phyloP scores from a whole-genome alignment of 35 echinoderm and acorn worm species.

The Hemicentrotus pulcherrimus region DNA sequence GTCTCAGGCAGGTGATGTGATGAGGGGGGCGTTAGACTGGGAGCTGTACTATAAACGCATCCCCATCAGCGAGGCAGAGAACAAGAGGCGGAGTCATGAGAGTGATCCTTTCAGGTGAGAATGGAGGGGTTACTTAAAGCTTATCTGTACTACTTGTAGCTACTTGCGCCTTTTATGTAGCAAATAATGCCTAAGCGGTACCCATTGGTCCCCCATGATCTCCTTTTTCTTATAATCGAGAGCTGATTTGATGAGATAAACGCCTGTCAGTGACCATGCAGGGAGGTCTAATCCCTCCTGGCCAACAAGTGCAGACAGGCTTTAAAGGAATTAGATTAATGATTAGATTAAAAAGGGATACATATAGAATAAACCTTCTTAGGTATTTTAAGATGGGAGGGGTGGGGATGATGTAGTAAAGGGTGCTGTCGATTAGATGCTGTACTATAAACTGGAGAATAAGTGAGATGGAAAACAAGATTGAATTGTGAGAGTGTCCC shows the following conservation, averaged over 20 bases:
- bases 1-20: conserved; percentile 95
- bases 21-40: conserved; percentile 99
- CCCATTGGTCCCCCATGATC: no score
- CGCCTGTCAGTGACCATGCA: no score
- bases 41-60: conserved; percentile 97
- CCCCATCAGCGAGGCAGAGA: conserved; percentile 87
- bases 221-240: no score
- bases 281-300: no score
- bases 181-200: no score
- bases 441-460: conserved; percentile 94
- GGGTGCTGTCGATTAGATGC: conserved; percentile 92
- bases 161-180: no score
- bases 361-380: no score
- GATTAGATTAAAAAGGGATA: no score
- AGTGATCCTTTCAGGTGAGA: conserved; percentile 85
- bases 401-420: conserved; percentile 87
- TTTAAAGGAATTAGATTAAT: no score
- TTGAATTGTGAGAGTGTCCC: conserved; percentile 72
- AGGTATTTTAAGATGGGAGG: conserved; percentile 62
- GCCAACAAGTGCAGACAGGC: no score
- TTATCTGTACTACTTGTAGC: no score
- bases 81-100: conserved; percentile 62
- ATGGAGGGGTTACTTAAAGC: background rate
- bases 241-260: no score
- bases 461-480: conserved; percentile 70